Percentiles rank a stretch among this genome's conserved stretches.
Conservation (phyloP, 1,140 invertebrate genomes). For the Diorhabda sublineata region DNA sequence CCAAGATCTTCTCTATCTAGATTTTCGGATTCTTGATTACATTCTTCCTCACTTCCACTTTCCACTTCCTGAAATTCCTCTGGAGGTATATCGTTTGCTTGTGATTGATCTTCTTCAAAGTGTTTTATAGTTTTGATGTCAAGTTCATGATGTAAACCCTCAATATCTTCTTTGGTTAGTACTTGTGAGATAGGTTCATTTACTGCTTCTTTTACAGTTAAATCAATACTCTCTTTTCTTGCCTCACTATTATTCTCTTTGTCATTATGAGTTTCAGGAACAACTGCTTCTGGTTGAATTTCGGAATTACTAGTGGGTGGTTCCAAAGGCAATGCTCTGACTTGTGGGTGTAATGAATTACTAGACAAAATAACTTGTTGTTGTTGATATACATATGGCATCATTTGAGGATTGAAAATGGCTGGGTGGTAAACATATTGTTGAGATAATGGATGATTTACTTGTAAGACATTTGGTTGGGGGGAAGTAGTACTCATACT, state of each 20-base stretch:
- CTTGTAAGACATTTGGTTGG: conserved; percentile 35
- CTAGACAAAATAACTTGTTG: conserved; percentile 55
- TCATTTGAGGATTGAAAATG: conserved; percentile 53
- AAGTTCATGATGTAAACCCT: conserved; percentile 7
- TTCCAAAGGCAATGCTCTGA: conserved; percentile 35
- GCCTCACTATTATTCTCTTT: conserved; percentile 18
- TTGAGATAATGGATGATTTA: conserved; percentile 48
- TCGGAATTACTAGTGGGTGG: conserved; percentile 8
- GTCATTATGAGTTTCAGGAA: conserved; percentile 16
- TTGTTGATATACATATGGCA: conserved; percentile 55
- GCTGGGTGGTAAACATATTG: conserved; percentile 55
- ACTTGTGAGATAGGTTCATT: too few species aligned
- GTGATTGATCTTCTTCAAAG: conserved; percentile 10
- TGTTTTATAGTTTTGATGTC: conserved; percentile 14
- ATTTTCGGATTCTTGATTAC: conserved; percentile 8
- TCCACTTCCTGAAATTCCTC: conserved; percentile 6
- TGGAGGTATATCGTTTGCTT: conserved; percentile 8
- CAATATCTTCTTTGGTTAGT: conserved; percentile 12
- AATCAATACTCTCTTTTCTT: conserved; percentile 7
- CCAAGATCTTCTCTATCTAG: conserved; percentile 26
- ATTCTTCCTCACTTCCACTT: conserved; percentile 16
- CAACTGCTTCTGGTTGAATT: not conserved
- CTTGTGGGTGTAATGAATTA: conserved; percentile 32
- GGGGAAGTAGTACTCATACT: conserved; percentile 54
- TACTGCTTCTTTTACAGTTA: conserved; percentile 1